A percentile compares a stretch with the other conserved stretches of the same genome.
These are phyloP conservation scores for Epinephelus malabaricus DNA, from an alignment of 2,797 vertebrate genomes.

Conservation along the genomic window DNA sequence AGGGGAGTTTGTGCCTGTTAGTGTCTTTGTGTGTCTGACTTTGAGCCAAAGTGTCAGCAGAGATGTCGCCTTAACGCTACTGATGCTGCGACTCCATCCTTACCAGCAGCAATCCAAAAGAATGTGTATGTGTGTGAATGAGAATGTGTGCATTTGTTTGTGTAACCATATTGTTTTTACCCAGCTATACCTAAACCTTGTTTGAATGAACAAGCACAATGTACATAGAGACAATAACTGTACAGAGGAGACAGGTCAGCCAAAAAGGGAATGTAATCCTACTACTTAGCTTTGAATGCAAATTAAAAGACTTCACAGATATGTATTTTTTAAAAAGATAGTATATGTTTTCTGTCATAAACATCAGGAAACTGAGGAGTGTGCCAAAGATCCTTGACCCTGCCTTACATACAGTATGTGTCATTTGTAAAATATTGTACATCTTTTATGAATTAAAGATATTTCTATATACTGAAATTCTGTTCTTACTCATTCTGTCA, in stretches of 20 bases:
- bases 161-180: constrained; percentile 31
- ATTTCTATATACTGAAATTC: constrained; percentile 75
- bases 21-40: constrained; percentile 50
- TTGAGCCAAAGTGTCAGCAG: constrained; percentile 66
- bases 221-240: constrained; percentile 69
- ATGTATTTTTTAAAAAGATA: constrained; percentile 51
- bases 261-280: constrained; percentile 73
- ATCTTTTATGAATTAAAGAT: constrained; percentile 84
- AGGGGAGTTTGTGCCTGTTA: constrained; percentile 25
- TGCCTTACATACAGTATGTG: constrained; percentile 64
- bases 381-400: constrained; percentile 71
- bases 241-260: constrained; percentile 44
- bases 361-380: constrained; percentile 55
- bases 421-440: constrained; percentile 85
- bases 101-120: constrained; percentile 61
- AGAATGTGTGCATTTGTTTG: constrained; percentile 10
- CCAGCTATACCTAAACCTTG: constrained; percentile 51
- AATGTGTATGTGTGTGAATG: constrained; percentile 35
- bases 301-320: constrained; percentile 53
- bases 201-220: constrained; percentile 75
- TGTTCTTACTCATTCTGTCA: constrained; percentile 16
- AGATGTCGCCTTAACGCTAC: constrained; percentile 63
- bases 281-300: constrained; percentile 56
- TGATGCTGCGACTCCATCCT: constrained; percentile 44
- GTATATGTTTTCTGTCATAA: constrained; percentile 56